Evolutionary conservation across 2,888 invertebrate genomes (phyloP).

Genomic region (Synergus umbraculus): DNA sequence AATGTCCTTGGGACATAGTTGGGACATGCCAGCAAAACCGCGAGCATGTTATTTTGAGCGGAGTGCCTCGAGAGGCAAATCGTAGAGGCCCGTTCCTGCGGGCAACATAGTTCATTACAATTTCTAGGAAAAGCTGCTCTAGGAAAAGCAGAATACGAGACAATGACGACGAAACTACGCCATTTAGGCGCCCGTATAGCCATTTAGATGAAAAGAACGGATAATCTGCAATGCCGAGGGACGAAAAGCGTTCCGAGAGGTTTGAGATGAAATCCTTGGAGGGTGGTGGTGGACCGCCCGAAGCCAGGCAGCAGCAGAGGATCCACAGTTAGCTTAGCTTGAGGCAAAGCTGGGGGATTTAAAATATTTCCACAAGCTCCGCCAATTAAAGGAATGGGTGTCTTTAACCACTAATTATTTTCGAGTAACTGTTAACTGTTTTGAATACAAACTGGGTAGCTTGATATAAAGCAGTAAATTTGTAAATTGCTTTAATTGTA

Average conservation of each 20-base stretch:
- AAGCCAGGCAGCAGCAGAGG: not conserved
- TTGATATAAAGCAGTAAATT: not conserved
- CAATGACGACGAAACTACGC: conserved; percentile 54
- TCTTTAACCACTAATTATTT: not conserved
- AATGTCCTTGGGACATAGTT: not conserved
- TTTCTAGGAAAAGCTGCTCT: conserved; percentile 41
- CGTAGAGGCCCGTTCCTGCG: conserved; percentile 26
- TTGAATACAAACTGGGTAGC: not conserved
- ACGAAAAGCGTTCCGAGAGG: conserved; percentile 35
- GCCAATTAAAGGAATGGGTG: conserved; percentile 6
- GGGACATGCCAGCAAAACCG: not conserved
- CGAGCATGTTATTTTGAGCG: conserved; percentile 11
- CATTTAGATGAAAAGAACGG: conserved; percentile 59
- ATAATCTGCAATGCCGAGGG: conserved; percentile 50
- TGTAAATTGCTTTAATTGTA: not conserved
- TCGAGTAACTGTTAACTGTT: not conserved
- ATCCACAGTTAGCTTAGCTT: not conserved
- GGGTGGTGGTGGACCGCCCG: not conserved
- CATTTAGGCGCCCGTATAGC: conserved; percentile 54
- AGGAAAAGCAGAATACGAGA: conserved; percentile 42
- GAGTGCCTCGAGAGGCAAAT: conserved; percentile 1
- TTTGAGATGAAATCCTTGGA: conserved; percentile 1
- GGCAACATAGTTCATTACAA: conserved; percentile 47
- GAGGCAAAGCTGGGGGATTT: not conserved
- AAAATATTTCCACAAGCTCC: not conserved